These are phyloP conservation scores for Halichoerus grypus DNA, from an alignment of 2,113 vertebrate genomes.

Conservation along the genomic window DNA sequence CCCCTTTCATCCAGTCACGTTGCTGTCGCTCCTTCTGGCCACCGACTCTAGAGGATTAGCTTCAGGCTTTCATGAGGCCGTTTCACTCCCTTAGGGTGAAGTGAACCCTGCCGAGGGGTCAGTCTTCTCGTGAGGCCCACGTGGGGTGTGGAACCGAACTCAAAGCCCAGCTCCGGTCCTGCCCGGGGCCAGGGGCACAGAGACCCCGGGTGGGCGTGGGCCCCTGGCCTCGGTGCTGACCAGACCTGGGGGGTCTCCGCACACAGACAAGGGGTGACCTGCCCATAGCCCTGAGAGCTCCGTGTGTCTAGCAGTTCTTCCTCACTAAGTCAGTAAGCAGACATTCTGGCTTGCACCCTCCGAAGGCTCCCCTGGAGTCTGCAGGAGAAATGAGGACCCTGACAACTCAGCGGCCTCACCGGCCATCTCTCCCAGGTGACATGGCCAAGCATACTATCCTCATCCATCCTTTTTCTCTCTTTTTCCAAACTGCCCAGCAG, in stretches of 20 bases:
- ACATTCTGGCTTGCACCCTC: not conserved
- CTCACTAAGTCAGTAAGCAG: not conserved
- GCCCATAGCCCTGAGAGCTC: not conserved
- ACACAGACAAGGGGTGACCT: not conserved
- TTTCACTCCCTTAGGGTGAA: not conserved
- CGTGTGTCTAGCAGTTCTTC: not conserved
- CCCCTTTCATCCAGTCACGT: not conserved
- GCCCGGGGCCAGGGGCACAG: too few relatives aligned
- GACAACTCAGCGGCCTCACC: not conserved
- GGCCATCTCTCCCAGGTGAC: not conserved
- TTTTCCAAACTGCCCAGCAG: not conserved
- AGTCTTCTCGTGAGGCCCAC: not conserved
- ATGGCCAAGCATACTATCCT: not conserved
- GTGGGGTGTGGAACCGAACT: not conserved
- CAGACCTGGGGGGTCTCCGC: not conserved
- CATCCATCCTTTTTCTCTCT: not conserved
- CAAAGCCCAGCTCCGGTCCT: not conserved
- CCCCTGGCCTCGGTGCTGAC: not conserved
- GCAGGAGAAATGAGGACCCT: not conserved
- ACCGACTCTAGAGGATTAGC: too few relatives aligned
- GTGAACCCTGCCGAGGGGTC: not conserved
- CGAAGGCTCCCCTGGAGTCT: not conserved
- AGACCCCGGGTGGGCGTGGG: not conserved
- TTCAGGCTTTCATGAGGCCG: rapidly evolving
- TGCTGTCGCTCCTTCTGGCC: not conserved